Percentiles rank a stretch among this genome's conserved stretches.
These are phyloP conservation scores for Chaetops frenatus DNA, from an alignment of 2,113 vertebrate genomes.

Conservation along the genomic window DNA sequence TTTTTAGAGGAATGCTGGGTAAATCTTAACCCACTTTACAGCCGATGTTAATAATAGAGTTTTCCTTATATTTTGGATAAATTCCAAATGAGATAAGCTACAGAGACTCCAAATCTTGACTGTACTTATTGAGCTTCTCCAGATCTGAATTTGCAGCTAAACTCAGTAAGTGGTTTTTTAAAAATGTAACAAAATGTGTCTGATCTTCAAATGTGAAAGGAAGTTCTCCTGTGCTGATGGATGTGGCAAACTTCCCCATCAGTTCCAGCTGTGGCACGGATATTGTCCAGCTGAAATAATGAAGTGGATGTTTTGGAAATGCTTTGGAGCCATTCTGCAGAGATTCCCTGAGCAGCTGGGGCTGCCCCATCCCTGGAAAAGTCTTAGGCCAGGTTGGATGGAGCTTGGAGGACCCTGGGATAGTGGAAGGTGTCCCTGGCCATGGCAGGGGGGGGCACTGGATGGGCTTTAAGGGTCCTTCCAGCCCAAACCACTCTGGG, in stretches of 20 bases:
- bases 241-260: neutral
- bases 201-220: neutral
- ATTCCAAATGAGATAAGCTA: neutral
- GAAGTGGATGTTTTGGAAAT: neutral
- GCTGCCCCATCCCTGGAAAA: neutral
- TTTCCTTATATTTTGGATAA: neutral
- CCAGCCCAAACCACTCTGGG: neutral
- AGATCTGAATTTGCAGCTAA: neutral
- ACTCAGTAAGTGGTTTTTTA: neutral
- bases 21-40: neutral
- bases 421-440: neutral
- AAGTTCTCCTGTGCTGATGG: neutral
- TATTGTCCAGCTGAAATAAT: neutral
- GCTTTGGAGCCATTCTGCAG: neutral
- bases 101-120: neutral
- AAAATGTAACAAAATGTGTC: neutral
- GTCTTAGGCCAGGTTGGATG: rapidly evolving
- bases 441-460: neutral
- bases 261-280: rapidly evolving
- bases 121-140: neutral
- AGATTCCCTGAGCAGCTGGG: neutral
- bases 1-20: neutral
- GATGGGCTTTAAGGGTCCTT: neutral
- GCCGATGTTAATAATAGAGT: neutral
- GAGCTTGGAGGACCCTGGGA: neutral